Evolutionary conservation across 1,140 invertebrate species (phyloP).

Genomic region (Trichonephila clavata): DNA sequence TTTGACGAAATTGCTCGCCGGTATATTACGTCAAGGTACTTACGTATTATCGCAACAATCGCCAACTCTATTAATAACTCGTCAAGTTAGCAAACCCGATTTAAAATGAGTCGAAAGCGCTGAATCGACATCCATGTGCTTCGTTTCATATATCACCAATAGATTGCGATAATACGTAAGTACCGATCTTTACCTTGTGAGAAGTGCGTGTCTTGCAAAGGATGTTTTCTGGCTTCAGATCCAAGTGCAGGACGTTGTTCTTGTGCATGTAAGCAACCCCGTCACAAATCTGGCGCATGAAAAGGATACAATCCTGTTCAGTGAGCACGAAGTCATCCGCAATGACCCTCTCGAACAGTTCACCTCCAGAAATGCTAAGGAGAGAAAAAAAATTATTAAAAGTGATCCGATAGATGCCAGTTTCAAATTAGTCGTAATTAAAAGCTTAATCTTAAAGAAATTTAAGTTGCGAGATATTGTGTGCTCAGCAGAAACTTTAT

Average conservation of each 20-base stretch:
- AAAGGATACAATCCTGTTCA: constrained; percentile 94
- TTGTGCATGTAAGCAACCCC: constrained; percentile 94
- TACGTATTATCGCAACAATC: too few species aligned
- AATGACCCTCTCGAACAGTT: constrained; percentile 94
- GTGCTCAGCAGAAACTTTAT: background rate
- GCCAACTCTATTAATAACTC: too few species aligned
- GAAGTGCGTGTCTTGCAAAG: constrained; percentile 91
- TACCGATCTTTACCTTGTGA: constrained; percentile 80
- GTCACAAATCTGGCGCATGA: constrained; percentile 94
- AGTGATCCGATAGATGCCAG: background rate
- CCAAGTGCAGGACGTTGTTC: constrained; percentile 92
- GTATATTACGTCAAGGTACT: too few species aligned
- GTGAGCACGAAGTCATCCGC: constrained; percentile 95
- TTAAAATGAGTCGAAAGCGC: too few species aligned
- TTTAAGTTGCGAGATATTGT: background rate
- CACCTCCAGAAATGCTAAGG: constrained; percentile 92
- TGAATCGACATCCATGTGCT: too few species aligned
- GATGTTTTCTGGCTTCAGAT: constrained; percentile 97
- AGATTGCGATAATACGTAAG: too few species aligned
- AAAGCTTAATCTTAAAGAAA: background rate
- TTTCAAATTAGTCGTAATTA: background rate
- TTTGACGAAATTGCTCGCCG: too few species aligned
- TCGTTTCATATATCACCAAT: too few species aligned
- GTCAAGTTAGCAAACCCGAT: too few species aligned
- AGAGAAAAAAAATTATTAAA: background rate